Conservation (phyloP, 1,140 invertebrate species). For the Camponotus floridanus region DNA sequence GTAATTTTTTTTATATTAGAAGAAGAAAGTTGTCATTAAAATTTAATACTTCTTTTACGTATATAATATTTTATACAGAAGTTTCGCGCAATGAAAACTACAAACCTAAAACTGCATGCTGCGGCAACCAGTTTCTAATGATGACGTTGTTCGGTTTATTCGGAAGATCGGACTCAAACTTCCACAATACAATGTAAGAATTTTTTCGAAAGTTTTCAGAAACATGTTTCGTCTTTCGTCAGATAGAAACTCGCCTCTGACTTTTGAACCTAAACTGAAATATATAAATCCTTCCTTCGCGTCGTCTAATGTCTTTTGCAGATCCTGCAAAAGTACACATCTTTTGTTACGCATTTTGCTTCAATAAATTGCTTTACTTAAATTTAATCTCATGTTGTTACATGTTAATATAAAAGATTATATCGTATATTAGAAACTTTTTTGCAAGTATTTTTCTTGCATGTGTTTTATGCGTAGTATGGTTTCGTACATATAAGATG, state of each 20-base stretch:
- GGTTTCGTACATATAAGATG: background rate
- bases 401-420: background rate
- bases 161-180: conserved; percentile 83
- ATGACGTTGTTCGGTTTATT: conserved; percentile 84
- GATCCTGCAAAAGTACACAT: conserved; percentile 75
- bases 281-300: conserved; percentile 80
- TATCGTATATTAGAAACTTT: background rate
- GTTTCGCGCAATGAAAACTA: background rate
- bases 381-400: background rate
- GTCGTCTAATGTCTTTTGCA: conserved; percentile 86
- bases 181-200: conserved; percentile 86
- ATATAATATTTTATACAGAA: background rate
- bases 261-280: conserved; percentile 88
- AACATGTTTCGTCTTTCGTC: conserved; percentile 80
- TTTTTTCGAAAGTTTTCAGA: conserved; percentile 83
- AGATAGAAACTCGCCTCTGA: conserved; percentile 82
- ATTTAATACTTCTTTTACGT: background rate
- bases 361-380: background rate
- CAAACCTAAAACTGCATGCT: conserved; percentile 85
- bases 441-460: background rate
- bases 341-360: background rate
- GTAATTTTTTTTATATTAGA: too few relatives aligned
- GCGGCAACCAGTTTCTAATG: conserved; percentile 86
- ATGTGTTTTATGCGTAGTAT: too few relatives aligned
- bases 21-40: background rate